phyloP scores from a whole-genome alignment of 2,888 invertebrate genomes.

The Sturmia bella region DNA sequence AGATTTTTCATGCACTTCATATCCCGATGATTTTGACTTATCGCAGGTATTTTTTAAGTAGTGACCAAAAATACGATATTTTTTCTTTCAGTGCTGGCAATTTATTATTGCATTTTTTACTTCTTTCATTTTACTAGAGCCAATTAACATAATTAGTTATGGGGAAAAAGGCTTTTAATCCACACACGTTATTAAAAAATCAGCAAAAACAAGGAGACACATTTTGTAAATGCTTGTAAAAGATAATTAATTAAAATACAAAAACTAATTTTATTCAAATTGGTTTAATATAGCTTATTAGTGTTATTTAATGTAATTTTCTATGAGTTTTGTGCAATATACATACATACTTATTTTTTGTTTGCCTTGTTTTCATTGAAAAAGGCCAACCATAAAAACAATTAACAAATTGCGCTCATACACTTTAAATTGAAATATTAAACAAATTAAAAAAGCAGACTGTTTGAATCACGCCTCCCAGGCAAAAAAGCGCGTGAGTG shows the following conservation, averaged over 20 bases:
- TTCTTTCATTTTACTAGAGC: conserved; percentile 43
- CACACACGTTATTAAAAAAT: conserved; percentile 44
- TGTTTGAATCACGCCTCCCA: conserved; percentile 58
- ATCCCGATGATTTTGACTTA: too few relatives aligned
- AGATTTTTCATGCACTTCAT: too few relatives aligned
- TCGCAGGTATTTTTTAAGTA: too few relatives aligned
- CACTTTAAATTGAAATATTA: conserved; percentile 26
- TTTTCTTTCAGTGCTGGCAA: conserved; percentile 36
- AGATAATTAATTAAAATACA: conserved; percentile 40
- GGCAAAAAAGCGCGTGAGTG: not conserved
- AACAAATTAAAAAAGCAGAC: not conserved
- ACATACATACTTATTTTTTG: not conserved
- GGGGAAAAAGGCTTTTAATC: conserved; percentile 58
- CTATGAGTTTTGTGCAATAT: not conserved
- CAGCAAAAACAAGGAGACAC: conserved; percentile 1
- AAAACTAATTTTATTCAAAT: conserved; percentile 55
- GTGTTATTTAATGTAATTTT: conserved; percentile 34
- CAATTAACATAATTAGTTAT: conserved; percentile 69
- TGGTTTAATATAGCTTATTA: conserved; percentile 31
- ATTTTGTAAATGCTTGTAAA: conserved; percentile 24
- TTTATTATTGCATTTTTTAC: conserved; percentile 19
- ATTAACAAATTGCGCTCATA: conserved; percentile 56
- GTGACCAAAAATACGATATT: not conserved
- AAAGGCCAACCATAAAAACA: conserved; percentile 1
- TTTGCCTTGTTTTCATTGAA: not conserved